A percentile compares a stretch with the other conserved stretches of the same genome.
phyloP scores from a whole-genome alignment of 2,113 vertebrate species.

The Podocnemis expansa region DNA sequence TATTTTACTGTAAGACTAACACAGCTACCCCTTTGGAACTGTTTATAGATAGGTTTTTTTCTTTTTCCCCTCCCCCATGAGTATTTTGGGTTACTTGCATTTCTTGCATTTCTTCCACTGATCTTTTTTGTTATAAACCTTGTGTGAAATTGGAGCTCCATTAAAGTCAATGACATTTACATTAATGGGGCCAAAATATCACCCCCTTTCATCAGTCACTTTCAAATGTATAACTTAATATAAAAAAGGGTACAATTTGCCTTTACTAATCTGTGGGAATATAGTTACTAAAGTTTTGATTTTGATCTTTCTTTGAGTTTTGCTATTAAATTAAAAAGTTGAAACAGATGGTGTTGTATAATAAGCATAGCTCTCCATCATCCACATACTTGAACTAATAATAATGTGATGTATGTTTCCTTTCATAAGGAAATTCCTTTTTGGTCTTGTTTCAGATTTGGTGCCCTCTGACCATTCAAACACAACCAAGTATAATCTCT shows the following conservation, averaged over 20 bases:
- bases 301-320: neutral
- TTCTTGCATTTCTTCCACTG: constrained; percentile 43
- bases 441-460: too few species aligned
- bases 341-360: too few species aligned
- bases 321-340: neutral
- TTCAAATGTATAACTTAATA: neutral
- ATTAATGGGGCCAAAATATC: neutral
- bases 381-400: too few species aligned
- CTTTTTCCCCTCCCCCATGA: too few species aligned
- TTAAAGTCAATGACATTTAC: neutral
- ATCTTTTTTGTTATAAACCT: constrained; percentile 41
- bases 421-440: too few species aligned
- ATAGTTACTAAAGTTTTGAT: neutral
- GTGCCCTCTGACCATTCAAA: neutral
- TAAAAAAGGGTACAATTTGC: neutral
- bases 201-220: neutral
- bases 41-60: constrained; percentile 44
- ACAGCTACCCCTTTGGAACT: too few species aligned
- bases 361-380: too few species aligned
- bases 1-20: too few species aligned
- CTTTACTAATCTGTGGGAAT: neutral
- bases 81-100: constrained; percentile 24
- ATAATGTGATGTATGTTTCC: too few species aligned
- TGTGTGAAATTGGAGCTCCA: neutral
- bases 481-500: neutral